Base-by-base conservation (phyloP, 2,888 invertebrate genomes). In the Trachelus troglodyta region DNA sequence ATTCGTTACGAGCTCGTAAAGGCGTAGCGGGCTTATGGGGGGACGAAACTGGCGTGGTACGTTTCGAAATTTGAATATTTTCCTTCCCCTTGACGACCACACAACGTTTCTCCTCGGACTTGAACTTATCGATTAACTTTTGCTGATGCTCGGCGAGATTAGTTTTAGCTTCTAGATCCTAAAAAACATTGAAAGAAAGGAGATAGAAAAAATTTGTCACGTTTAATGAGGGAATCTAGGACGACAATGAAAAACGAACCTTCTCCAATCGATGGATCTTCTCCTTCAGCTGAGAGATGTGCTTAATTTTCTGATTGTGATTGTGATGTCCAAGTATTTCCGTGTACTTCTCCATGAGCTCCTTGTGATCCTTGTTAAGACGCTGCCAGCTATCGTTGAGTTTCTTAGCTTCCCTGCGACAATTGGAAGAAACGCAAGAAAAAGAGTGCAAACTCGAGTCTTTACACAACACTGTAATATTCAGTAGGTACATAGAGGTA, bases 241-340 rank as follows among this genome's bases (percentile, higher is more conserved):
- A 82, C 81, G 78, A 84, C 79, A 75, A 83, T 76, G 75, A 76
- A 81, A 89, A 4, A 40, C 88, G 83, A 89, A 93, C 93, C 92
- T 93, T 92, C 82, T 90, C 88, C 69, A 93, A 85, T 81, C 92
- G 91, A 73, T 88, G 85, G 81, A 92, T 92, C 84, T 92, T 92
- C 33, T 89, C 89, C 86, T 93, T 93, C 34, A 93, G 83, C 80
- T 92, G 92, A 2, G 88, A 86, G 34, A 93, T 84, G 85, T 95
- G 94, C 79, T 94, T 94, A 75, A 94, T 94, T 88, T 94, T 94
- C 87, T 95, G 95, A 83, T 93, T 94, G 82, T 94, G 93, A 88
- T 95, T 95, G 83, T 94, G 94, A 84, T 95, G 94, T 0, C 94
- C 94, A n/a, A 95, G 89, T 76, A 94, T 88, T 80, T 93, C 92